Evolutionary conservation across 2,888 invertebrate genomes (phyloP).

Genomic region (Tetheella fluctuosa): DNA sequence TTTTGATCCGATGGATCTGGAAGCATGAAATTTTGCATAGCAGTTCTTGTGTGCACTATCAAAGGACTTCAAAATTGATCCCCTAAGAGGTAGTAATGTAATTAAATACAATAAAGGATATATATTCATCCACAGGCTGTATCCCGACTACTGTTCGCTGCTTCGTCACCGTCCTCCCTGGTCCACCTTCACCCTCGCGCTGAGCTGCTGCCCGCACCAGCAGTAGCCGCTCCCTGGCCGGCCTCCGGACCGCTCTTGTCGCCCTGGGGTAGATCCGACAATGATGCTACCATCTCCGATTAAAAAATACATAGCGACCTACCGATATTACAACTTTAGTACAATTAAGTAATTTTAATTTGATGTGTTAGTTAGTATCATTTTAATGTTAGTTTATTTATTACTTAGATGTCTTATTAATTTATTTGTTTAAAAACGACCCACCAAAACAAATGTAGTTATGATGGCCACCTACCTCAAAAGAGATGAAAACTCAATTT

Average conservation of each 20-base stretch:
- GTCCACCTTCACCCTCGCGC: constrained; percentile 75
- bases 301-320: constrained; percentile 36
- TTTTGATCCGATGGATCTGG: too few relatives aligned
- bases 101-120: neutral
- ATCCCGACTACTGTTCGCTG: constrained; percentile 65
- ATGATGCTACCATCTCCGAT: constrained; percentile 70
- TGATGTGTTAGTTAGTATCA: neutral
- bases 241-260: constrained; percentile 71
- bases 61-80: too few relatives aligned
- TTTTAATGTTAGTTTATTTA: too few relatives aligned
- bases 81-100: neutral
- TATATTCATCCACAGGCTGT: constrained; percentile 59
- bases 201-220: constrained; percentile 69
- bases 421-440: neutral
- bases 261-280: constrained; percentile 76
- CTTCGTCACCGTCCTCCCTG: constrained; percentile 70
- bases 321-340: neutral
- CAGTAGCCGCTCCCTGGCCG: constrained; percentile 70
- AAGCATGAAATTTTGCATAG: too few relatives aligned
- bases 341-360: neutral
- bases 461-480: constrained; percentile 11
- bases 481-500: constrained; percentile 13
- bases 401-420: too few relatives aligned
- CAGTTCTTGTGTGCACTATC: too few relatives aligned
- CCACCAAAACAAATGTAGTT: neutral